phyloP scores from a whole-genome alignment of 1,140 invertebrate genomes.

The Sarcophaga bullata region DNA sequence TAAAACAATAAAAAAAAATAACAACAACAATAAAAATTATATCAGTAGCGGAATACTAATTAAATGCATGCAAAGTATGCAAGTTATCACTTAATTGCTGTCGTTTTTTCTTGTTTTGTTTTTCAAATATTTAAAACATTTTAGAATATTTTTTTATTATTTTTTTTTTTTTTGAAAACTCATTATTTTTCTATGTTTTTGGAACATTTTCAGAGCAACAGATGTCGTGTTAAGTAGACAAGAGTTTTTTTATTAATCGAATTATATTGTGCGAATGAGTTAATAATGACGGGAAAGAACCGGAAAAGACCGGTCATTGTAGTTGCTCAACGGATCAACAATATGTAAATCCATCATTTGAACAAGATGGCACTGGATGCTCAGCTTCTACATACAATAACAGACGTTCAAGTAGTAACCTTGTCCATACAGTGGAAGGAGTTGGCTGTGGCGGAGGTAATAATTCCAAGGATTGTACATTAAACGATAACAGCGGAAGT shows the following conservation, averaged over 20 bases:
- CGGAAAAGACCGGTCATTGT: slow-evolving; percentile 36
- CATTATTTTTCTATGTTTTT: not conserved
- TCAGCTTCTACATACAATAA: not conserved
- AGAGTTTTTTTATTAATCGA: not conserved
- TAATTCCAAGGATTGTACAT: not conserved
- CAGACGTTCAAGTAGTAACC: not conserved
- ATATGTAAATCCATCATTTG: slow-evolving; percentile 62
- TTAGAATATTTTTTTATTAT: not conserved
- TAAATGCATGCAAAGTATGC: slow-evolving; percentile 13
- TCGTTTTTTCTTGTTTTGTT: too few species aligned
- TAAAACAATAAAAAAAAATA: not conserved
- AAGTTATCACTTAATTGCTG: too few species aligned
- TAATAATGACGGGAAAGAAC: slow-evolving; percentile 38
- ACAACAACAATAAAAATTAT: not conserved
- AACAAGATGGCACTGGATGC: slow-evolving; percentile 48
- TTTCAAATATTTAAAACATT: not conserved
- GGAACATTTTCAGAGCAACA: not conserved
- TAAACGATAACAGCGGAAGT: slow-evolving; percentile 4
- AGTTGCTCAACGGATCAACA: slow-evolving; percentile 48
- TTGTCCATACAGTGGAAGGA: not conserved
- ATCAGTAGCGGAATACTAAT: not conserved
- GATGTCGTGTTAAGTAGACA: not conserved
- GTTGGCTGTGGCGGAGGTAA: not conserved
- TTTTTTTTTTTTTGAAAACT: not conserved
- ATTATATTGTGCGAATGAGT: slow-evolving; percentile 24